Percentiles rank a stretch among this genome's conserved stretches.
These are phyloP conservation scores for Potamarius usumacintae DNA, from an alignment of 2,113 vertebrate species.

Conservation along the genomic window DNA sequence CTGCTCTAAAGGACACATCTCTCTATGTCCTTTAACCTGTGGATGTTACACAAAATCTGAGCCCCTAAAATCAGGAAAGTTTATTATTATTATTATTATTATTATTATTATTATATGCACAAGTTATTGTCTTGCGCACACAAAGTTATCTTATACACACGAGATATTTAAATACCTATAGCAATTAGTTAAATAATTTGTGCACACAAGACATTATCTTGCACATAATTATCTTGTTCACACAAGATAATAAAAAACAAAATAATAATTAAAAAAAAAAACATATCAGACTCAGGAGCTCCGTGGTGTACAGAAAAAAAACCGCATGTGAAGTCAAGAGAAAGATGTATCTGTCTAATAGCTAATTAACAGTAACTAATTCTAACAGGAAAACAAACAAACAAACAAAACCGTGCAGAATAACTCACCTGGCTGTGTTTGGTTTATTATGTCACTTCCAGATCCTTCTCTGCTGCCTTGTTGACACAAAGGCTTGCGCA, in stretches of 20 bases:
- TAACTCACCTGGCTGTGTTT: neutral
- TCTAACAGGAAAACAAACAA: neutral
- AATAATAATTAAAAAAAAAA: too few species aligned
- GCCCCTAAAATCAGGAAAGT: too few species aligned
- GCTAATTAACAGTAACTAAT: neutral
- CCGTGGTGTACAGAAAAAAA: neutral
- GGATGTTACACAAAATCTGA: neutral
- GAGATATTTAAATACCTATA: too few species aligned
- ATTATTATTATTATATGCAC: too few species aligned
- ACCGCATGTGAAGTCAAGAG: neutral
- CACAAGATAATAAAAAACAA: too few species aligned
- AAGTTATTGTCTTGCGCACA: too few species aligned
- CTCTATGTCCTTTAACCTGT: neutral
- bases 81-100: too few species aligned
- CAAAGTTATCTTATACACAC: too few species aligned
- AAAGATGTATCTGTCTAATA: neutral
- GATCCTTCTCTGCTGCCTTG: neutral
- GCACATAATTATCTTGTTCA: too few species aligned
- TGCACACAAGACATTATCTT: too few species aligned
- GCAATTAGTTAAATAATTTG: too few species aligned
- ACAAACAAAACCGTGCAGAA: neutral
- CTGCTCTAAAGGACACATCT: neutral
- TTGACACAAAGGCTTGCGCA: neutral
- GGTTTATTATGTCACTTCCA: neutral
- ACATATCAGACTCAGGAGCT: too few species aligned